phyloP scores from a whole-genome alignment of 2,888 invertebrate species.

The Saturnia pavonia region DNA sequence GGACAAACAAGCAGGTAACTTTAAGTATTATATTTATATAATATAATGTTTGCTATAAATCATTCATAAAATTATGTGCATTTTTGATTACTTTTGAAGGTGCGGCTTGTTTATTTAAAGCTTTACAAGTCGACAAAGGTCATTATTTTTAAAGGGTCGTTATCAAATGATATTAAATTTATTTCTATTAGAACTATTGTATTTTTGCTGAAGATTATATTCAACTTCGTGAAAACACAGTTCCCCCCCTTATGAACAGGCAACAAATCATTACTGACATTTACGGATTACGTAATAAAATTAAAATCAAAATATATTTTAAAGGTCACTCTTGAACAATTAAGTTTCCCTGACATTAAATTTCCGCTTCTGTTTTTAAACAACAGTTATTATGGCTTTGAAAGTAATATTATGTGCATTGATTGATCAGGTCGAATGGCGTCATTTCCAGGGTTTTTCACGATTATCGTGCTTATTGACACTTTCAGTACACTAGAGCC shows the following conservation, averaged over 20 bases:
- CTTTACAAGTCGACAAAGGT: neutral
- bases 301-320: slow-evolving; percentile 25
- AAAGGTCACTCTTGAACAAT: slow-evolving; percentile 31
- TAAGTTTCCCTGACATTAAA: slow-evolving; percentile 34
- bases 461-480: slow-evolving; percentile 43
- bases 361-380: slow-evolving; percentile 36
- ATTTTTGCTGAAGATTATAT: too few species aligned
- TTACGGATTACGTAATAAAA: slow-evolving; percentile 31
- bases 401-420: neutral
- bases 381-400: slow-evolving; percentile 11
- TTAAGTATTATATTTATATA: neutral
- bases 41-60: neutral
- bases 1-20: neutral
- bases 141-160: too few species aligned
- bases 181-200: neutral
- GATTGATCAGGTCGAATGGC: neutral
- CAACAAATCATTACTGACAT: neutral
- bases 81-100: neutral
- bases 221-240: too few species aligned
- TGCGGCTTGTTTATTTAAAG: neutral
- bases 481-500: slow-evolving; percentile 66
- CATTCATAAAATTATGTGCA: slow-evolving; percentile 9
- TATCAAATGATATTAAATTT: too few species aligned
- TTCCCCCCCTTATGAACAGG: too few species aligned
- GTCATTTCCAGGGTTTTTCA: slow-evolving; percentile 10